phyloP scores from a whole-genome alignment of 2,797 vertebrate genomes.

The Onychomys arenicola region DNA sequence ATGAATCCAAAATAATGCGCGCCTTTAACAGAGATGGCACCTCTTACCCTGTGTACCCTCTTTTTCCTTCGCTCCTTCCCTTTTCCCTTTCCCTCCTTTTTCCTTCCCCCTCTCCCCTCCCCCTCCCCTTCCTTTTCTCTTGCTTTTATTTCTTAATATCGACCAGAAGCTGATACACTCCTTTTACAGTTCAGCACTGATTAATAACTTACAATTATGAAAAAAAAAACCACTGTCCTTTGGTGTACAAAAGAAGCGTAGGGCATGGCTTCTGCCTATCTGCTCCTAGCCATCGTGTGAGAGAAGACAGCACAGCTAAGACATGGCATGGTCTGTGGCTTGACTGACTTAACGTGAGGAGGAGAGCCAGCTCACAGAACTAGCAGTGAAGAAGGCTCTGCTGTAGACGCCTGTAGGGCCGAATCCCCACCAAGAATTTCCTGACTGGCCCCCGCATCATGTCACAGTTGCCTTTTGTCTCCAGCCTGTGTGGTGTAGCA shows the following conservation, averaged over 20 bases:
- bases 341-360: background rate
- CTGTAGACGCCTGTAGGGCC: background rate
- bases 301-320: background rate
- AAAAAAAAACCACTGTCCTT: background rate
- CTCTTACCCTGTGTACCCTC: background rate
- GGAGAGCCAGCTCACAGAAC: background rate
- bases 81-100: too few species aligned
- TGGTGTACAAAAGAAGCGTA: background rate
- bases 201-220: background rate
- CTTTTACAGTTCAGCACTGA: background rate
- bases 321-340: background rate
- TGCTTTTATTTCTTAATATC: constrained; percentile 9
- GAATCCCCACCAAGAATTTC: background rate
- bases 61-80: too few species aligned
- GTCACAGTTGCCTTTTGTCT: background rate
- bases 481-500: background rate
- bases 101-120: too few species aligned
- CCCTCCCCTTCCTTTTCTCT: background rate
- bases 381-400: background rate
- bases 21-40: background rate
- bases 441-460: background rate
- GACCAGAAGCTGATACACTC: background rate
- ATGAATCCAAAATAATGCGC: background rate
- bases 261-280: background rate
- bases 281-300: background rate